Evolutionary conservation across 2,113 vertebrate genomes (phyloP).

Genomic region (Candoia aspera): DNA sequence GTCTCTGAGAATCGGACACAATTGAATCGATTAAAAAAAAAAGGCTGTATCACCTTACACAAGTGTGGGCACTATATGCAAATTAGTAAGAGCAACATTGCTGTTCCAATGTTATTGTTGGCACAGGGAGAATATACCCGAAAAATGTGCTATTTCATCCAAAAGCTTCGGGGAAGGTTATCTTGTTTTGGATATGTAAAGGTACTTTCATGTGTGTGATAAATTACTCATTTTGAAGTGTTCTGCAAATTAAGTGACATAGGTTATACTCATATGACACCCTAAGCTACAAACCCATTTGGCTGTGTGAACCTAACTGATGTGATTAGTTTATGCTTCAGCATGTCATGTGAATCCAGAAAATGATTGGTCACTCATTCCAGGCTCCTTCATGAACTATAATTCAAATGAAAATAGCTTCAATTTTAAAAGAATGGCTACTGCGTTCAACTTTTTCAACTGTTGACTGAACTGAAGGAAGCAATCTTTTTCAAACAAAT

Average conservation of each 20-base stretch:
- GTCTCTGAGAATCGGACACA: too few relatives aligned
- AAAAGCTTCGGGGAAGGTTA: neutral
- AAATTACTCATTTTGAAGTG: neutral
- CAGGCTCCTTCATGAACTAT: neutral
- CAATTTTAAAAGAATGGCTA: neutral
- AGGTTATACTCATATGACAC: neutral
- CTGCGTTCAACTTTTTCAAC: neutral
- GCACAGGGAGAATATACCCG: neutral
- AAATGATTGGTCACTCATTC: neutral
- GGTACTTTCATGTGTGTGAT: neutral
- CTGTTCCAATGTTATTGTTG: neutral
- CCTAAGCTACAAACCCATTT: too few relatives aligned
- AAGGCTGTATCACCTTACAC: too few relatives aligned
- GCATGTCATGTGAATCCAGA: neutral
- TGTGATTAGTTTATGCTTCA: neutral
- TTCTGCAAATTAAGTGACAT: neutral
- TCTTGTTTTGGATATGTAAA: neutral
- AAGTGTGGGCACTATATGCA: neutral
- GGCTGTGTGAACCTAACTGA: neutral
- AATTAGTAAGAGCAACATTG: neutral
- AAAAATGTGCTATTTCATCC: neutral
- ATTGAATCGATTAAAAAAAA: too few relatives aligned
- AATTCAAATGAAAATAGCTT: neutral
- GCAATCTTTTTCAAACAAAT: neutral
- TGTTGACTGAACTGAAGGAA: neutral